phyloP scores from a whole-genome alignment of 2,888 invertebrate species.

The Torymus tubicola region DNA sequence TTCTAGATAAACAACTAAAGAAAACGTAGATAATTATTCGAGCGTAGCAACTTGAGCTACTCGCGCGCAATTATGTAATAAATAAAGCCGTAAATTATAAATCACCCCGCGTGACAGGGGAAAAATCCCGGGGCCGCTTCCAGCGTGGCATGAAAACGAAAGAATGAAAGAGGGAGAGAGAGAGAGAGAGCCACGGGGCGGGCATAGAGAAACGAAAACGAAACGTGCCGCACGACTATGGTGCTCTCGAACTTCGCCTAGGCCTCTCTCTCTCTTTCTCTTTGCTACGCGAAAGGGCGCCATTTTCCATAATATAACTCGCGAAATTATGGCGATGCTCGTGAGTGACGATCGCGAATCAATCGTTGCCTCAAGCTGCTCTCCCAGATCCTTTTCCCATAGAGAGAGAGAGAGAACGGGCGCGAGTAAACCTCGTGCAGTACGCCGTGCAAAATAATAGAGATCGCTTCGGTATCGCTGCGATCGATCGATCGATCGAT shows the following conservation, averaged over 20 bases:
- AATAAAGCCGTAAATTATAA: conserved; percentile 48
- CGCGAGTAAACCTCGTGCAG: not conserved
- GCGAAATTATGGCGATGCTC: conserved; percentile 56
- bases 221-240: conserved; percentile 57
- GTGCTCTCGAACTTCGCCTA: not conserved
- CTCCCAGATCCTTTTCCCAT: conserved; percentile 44
- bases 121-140: not conserved
- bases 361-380: conserved; percentile 48
- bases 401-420: conserved; percentile 28
- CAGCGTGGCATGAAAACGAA: not conserved
- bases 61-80: conserved; percentile 37
- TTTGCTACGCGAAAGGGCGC: conserved; percentile 14
- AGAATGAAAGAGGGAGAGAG: not conserved
- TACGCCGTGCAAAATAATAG: conserved; percentile 50
- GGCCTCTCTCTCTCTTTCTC: not conserved
- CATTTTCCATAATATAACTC: conserved; percentile 51
- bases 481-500: conserved; percentile 45
- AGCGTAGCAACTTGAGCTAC: conserved; percentile 7
- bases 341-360: conserved; percentile 58
- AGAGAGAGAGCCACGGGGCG: not conserved
- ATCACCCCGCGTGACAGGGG: conserved; percentile 31
- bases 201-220: conserved; percentile 40
- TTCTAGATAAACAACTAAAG: too few relatives aligned
- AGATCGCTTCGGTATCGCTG: conserved; percentile 50
- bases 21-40: conserved; percentile 25